Evolutionary conservation across 2,797 vertebrate species (phyloP), one percentile per base, ranked within the genome.

Genomic region (Melanotaenia maccullochi): DNA sequence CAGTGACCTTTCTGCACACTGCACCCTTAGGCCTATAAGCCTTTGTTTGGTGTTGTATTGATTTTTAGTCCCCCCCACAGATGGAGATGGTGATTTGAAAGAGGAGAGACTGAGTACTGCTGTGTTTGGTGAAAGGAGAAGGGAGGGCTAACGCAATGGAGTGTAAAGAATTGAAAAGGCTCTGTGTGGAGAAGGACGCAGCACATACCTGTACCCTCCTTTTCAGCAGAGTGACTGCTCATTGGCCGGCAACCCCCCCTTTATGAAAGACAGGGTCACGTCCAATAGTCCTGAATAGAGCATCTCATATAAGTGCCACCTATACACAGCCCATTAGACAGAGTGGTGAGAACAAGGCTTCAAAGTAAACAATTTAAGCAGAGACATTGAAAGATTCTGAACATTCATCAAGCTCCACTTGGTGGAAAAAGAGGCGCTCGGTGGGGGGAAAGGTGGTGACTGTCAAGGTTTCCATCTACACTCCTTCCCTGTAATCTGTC

Each of bases 21-120:
- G 88, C 86, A 87, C 89, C 91, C 87, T 74, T 68, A 90, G 90
- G 89, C 90, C 87, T 86, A 85, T 89, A 87, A 93, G 90, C 87
- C 89, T 90, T 93, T 93, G 92, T 93, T 92, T 92, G 89, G 90
- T 90, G 91, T 88, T 81, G 85, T 93, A 93, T 93, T 91, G 91
- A 93, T 92, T 93, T 92, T 88, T 76, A 60, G 72, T 83, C 70
- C 22, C 74, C 82, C 77, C 81, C 83, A 64, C 86, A 92, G 90
- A 91, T 86, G 88, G 85, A 93, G 88, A 90, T 64, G 75, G 86
- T 84, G 87, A 93, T 92, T 89, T 90, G 87, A 92, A 76, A 79
- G 65, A 75, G 64, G 90, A 38, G 84, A 75, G 84, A 79, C 74
- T 85, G 86, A 89, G 84, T 87, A 82, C 83, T 3, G 65, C 85